Evolutionary conservation across 2,888 invertebrate species (phyloP).

Genomic region (Itoplectis maculator): DNA sequence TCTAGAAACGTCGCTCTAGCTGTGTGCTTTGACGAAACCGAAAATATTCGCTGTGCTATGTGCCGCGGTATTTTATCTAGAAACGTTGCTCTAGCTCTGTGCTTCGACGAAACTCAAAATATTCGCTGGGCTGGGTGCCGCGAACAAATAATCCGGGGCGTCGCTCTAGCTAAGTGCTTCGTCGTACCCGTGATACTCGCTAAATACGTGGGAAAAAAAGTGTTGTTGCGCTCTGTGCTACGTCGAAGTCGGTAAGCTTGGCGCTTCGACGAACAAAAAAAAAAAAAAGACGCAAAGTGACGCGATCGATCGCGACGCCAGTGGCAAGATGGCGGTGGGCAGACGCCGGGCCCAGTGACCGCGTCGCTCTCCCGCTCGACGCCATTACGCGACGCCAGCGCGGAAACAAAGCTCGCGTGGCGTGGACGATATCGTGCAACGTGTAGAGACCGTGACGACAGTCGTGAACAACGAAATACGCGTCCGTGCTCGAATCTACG

Average conservation of each 20-base stretch:
- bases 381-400: too few species aligned
- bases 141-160: neutral
- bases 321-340: neutral
- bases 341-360: neutral
- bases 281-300: neutral
- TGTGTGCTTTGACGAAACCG: neutral
- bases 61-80: neutral
- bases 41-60: neutral
- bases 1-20: too few species aligned
- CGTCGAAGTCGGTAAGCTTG: neutral
- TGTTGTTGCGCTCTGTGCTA: neutral
- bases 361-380: too few species aligned
- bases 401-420: too few species aligned
- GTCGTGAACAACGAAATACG: neutral
- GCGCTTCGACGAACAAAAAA: neutral
- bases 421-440: neutral
- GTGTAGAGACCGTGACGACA: neutral
- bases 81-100: conserved; percentile 10
- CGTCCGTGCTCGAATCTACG: too few species aligned
- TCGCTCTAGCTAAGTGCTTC: conserved; percentile 14
- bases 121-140: conserved; percentile 9
- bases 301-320: neutral
- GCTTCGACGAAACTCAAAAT: neutral
- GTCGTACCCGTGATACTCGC: too few species aligned
- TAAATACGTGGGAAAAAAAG: neutral